Base-by-base conservation (phyloP, 2,797 vertebrate species). In the Cynodonichthys magdalenae region DNA sequence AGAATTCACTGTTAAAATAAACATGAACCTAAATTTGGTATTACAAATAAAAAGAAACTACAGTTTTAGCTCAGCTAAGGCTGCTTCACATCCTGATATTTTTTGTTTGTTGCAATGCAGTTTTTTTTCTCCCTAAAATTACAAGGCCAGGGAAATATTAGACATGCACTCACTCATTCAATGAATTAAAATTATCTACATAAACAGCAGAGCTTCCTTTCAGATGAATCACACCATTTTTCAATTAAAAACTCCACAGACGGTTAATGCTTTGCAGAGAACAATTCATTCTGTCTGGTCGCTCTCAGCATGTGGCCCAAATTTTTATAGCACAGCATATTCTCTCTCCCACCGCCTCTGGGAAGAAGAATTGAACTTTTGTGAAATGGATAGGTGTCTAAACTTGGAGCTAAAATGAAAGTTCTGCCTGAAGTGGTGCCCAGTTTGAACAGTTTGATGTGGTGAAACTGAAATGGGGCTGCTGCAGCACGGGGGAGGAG, bases 351-450 rank as follows among this genome's bases (percentile, higher is more conserved):
- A 4, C 31, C 0, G 53, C 77, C 81, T 53, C 24, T 0, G 75
- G 82, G 49, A 70, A 70, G 52, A 61, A 63, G 29, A 80, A 71
- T 83, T 44, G 62, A 77, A 79, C 68, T 76, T 86, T 80, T 69
- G 49, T 71, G 63, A 71, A 71, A 69, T 62, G 66, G 63, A 52
- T 15, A 59, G 59, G 75, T 1, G 0, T 59, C 29, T 48, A 74
- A 79, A 79, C 31, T 66, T 46, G 53, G 29, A 69, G 63, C 45
- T 31, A 27, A 69, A 72, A 74, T 28, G 7, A 53, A 45, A 75
- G 56, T 15, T 69, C 66, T 65, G 82, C 80, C 75, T 73, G 66
- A 71, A 75, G 79, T 82, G 53, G 50, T 50, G 67, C 74, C 63
- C 20, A 24, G 41, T 57, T 59, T 1, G 10, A 41, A 42, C 36